Percentiles rank a stretch among this genome's conserved stretches.
Evolutionary conservation across 2,888 invertebrate species (phyloP).

Genomic region (Blastobasis adustella): DNA sequence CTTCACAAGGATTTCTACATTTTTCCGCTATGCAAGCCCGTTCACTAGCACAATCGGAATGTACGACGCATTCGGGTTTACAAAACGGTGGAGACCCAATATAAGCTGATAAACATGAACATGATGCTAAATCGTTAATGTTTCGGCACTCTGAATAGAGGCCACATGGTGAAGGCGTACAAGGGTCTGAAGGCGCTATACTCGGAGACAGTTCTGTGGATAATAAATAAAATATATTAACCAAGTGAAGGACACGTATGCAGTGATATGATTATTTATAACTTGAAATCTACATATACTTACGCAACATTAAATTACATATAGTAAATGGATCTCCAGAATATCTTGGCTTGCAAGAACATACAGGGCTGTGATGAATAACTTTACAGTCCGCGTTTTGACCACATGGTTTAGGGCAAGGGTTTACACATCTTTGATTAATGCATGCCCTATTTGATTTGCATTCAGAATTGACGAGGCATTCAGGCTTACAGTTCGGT

Average conservation of each 20-base stretch:
- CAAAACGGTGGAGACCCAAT: constrained; percentile 78
- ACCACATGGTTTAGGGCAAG: constrained; percentile 81
- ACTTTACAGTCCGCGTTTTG: constrained; percentile 80
- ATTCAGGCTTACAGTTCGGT: constrained; percentile 78
- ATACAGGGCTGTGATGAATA: constrained; percentile 82
- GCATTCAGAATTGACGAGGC: constrained; percentile 79
- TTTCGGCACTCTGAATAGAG: constrained; percentile 83
- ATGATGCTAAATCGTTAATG: constrained; percentile 79
- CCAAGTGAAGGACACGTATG: constrained; percentile 1
- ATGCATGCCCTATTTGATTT: constrained; percentile 78
- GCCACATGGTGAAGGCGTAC: constrained; percentile 84
- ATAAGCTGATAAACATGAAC: constrained; percentile 80
- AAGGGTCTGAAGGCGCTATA: constrained; percentile 75
- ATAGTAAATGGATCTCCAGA: constrained; percentile 81
- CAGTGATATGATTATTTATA: neutral
- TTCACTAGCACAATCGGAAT: constrained; percentile 78
- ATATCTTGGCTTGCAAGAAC: constrained; percentile 79
- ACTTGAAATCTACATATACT: constrained; percentile 27
- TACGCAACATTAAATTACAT: constrained; percentile 75
- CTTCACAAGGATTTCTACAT: constrained; percentile 81
- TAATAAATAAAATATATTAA: constrained; percentile 8
- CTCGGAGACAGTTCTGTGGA: constrained; percentile 43
- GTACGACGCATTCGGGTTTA: constrained; percentile 79
- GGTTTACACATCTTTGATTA: constrained; percentile 80
- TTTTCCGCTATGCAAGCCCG: constrained; percentile 80